These are phyloP conservation scores for Metallyticus violacea DNA, from an alignment of 2,888 invertebrate genomes.

Conservation along the genomic window DNA sequence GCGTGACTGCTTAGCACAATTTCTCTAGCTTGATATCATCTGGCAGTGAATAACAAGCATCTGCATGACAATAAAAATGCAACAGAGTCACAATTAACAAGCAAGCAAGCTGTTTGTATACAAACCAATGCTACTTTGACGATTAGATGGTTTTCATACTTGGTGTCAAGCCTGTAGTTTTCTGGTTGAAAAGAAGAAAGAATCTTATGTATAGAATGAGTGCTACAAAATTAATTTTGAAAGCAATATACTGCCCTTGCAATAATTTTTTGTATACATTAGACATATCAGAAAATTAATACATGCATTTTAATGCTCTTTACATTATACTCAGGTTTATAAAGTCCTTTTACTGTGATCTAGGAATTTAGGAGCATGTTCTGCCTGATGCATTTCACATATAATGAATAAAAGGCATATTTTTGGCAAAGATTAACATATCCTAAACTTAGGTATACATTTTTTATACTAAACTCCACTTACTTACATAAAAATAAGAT, in stretches of 20 bases:
- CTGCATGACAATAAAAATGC: not conserved
- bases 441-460: no score
- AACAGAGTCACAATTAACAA: conserved; percentile 16
- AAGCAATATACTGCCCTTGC: not conserved
- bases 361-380: not conserved
- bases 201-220: conserved; percentile 14
- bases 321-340: not conserved
- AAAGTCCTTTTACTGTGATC: not conserved
- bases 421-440: no score
- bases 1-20: not conserved
- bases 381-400: no score
- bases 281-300: not conserved
- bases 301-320: not conserved
- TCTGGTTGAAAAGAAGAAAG: conserved; percentile 59
- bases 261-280: not conserved
- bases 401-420: no score
- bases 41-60: not conserved
- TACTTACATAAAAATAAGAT: no score
- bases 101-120: conserved; percentile 46
- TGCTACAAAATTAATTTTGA: not conserved
- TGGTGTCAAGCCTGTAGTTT: conserved; percentile 95
- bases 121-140: conserved; percentile 94
- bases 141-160: conserved; percentile 96
- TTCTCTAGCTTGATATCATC: not conserved
- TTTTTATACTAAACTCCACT: no score